A percentile compares a stretch with the other conserved stretches of the same genome.
Evolutionary conservation across 2,888 invertebrate genomes (phyloP).

Genomic region (Pantelozetes paolii): DNA sequence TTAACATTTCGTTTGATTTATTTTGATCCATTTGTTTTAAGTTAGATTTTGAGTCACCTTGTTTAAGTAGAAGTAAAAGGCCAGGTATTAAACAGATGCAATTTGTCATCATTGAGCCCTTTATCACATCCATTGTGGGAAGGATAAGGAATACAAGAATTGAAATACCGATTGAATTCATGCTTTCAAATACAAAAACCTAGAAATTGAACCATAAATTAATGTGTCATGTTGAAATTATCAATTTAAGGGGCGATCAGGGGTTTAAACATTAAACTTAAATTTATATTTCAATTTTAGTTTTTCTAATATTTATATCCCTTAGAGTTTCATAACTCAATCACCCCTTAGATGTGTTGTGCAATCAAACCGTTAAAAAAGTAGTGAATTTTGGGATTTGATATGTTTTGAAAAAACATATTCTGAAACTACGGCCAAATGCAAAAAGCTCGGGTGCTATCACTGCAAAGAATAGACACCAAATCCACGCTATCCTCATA

Average conservation of each 20-base stretch:
- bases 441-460: slow-evolving; percentile 50
- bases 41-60: background rate
- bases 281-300: no score
- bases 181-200: slow-evolving; percentile 24
- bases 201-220: background rate
- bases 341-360: no score
- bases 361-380: slow-evolving; percentile 43
- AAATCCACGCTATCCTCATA: slow-evolving; percentile 51
- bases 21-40: background rate
- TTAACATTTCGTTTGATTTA: background rate
- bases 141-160: slow-evolving; percentile 56
- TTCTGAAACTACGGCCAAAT: slow-evolving; percentile 49
- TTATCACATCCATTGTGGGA: slow-evolving; percentile 56
- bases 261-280: no score
- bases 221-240: slow-evolving; percentile 40
- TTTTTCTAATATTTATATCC: no score
- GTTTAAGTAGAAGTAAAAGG: slow-evolving; percentile 61
- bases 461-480: slow-evolving; percentile 50
- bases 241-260: slow-evolving; percentile 27
- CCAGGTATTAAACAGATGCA: slow-evolving; percentile 57
- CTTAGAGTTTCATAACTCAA: background rate
- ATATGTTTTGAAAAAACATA: slow-evolving; percentile 50
- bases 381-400: slow-evolving; percentile 42
- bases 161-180: slow-evolving; percentile 54
- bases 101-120: slow-evolving; percentile 56